Percentiles rank a stretch among this genome's conserved stretches.
Conservation (phyloP, 2,113 vertebrate genomes). For the Lagopus muta region DNA sequence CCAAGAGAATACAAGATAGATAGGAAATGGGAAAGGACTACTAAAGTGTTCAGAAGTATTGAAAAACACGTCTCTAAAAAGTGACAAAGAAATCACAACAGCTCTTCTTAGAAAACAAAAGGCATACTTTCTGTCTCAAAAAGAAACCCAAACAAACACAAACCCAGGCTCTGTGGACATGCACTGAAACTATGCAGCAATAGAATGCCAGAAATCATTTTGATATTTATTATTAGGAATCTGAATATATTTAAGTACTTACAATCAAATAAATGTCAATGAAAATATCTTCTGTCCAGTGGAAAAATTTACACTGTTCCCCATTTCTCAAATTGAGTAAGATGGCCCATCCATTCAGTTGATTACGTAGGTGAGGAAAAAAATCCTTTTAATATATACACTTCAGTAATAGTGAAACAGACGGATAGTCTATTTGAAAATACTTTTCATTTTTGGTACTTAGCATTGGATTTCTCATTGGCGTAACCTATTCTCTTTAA, state of each 20-base stretch:
- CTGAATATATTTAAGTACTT: not conserved
- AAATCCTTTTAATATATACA: not conserved
- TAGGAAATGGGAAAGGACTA: not conserved
- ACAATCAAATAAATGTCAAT: not conserved
- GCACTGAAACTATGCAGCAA: not conserved
- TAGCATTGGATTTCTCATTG: not conserved
- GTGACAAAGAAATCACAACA: not conserved
- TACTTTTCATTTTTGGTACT: not conserved
- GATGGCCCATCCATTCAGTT: not conserved
- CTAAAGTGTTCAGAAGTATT: not conserved
- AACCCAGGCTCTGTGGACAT: rapidly evolving
- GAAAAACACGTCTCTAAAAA: not conserved
- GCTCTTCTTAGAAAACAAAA: not conserved
- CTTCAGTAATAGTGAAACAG: not conserved
- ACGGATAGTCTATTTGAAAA: not conserved
- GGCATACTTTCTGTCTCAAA: not conserved
- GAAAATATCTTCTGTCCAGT: not conserved
- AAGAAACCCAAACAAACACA: rapidly evolving
- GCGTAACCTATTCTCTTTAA: not conserved
- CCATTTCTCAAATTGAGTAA: not conserved
- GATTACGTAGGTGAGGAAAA: not conserved
- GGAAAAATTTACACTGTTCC: not conserved
- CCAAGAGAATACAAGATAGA: not conserved
- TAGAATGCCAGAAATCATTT: not conserved
- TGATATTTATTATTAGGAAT: not conserved